Conservation (phyloP, 2,888 invertebrate genomes). For the Catocala fraxini region DNA sequence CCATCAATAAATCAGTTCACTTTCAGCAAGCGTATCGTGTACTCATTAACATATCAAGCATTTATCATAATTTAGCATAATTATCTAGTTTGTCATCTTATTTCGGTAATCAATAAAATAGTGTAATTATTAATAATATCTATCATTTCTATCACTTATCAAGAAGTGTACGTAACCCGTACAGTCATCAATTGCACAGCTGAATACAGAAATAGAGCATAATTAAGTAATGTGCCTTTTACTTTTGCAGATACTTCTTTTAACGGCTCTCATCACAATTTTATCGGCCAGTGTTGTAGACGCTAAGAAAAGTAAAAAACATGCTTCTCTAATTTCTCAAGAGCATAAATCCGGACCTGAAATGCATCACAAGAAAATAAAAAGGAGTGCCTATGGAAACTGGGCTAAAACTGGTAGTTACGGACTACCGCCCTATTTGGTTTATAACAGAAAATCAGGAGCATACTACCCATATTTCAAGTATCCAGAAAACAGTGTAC, state of each 20-base stretch:
- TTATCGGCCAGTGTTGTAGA: conserved; percentile 20
- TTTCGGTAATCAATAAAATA: too few species aligned
- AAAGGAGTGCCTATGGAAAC: conserved; percentile 57
- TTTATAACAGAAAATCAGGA: conserved; percentile 74
- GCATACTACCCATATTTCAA: conserved; percentile 77
- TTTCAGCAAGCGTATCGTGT: too few species aligned
- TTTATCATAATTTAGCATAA: too few species aligned
- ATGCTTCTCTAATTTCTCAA: not conserved
- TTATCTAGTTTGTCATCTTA: too few species aligned
- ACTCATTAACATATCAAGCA: too few species aligned
- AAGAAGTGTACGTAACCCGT: too few species aligned
- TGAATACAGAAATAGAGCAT: too few species aligned
- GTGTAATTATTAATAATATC: too few species aligned
- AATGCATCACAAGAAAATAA: conserved; percentile 45
- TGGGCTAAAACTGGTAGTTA: conserved; percentile 54
- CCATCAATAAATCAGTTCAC: too few species aligned
- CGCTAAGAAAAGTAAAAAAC: conserved; percentile 35
- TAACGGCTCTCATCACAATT: conserved; percentile 37
- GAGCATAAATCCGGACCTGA: conserved; percentile 9
- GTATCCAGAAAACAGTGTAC: conserved; percentile 63
- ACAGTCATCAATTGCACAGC: too few species aligned
- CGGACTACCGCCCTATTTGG: conserved; percentile 73
- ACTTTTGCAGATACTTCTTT: conserved; percentile 52
- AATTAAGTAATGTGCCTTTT: too few species aligned
- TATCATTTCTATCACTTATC: too few species aligned